phyloP scores from a whole-genome alignment of 2,113 vertebrate species.

The Pituophis catenifer region DNA sequence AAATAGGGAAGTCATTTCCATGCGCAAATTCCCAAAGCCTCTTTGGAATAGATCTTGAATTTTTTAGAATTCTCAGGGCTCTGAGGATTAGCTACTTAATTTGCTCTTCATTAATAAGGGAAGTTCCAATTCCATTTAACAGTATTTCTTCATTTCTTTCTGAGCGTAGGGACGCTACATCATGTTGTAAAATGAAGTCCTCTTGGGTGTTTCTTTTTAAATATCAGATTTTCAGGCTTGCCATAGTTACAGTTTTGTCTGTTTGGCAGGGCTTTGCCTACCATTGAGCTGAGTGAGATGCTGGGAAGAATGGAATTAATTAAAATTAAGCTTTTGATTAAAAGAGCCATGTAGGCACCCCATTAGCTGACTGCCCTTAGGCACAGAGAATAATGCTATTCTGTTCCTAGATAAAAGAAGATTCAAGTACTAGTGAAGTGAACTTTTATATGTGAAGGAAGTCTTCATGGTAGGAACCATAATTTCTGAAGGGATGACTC shows the following conservation, averaged over 20 bases:
- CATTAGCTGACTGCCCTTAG: not conserved
- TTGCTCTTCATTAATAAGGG: conserved; percentile 47
- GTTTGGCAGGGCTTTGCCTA: not conserved
- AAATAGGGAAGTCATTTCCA: conserved; percentile 28
- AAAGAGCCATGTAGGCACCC: not conserved
- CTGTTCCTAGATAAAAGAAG: not conserved
- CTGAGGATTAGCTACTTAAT: conserved; percentile 41
- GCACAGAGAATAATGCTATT: not conserved
- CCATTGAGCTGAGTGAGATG: not conserved
- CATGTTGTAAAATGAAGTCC: not conserved
- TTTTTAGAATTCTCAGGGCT: conserved; percentile 41
- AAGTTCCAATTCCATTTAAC: conserved; percentile 33
- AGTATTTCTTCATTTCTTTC: conserved; percentile 36
- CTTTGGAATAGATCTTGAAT: conserved; percentile 31
- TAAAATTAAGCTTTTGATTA: not conserved
- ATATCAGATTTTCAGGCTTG: not conserved
- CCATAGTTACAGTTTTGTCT: not conserved
- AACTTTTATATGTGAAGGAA: not conserved
- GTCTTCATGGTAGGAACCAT: not conserved
- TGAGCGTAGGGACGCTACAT: conserved; percentile 7
- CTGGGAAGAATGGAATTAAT: not conserved
- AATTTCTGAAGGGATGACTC: not conserved
- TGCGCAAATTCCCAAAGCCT: not conserved
- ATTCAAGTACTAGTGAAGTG: not conserved
- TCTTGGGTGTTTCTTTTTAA: not conserved